phyloP scores from a whole-genome alignment of 2,797 vertebrate genomes.

The Chelonia mydas region DNA sequence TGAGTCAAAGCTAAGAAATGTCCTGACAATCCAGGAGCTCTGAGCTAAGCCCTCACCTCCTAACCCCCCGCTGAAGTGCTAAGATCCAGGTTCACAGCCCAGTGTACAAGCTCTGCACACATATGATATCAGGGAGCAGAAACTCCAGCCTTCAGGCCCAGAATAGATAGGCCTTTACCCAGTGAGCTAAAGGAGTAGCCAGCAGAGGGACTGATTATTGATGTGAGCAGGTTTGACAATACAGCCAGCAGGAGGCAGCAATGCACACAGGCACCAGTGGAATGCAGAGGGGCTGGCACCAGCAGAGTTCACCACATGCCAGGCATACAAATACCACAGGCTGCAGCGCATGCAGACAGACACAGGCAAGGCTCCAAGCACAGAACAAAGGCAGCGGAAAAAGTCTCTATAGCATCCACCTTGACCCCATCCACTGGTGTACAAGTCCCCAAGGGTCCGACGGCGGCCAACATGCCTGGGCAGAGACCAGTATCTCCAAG shows the following conservation, averaged over 20 bases:
- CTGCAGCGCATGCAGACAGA: conserved; percentile 70
- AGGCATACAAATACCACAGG: conserved; percentile 35
- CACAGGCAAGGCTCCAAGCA: conserved; percentile 44
- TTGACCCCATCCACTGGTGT: conserved; percentile 94
- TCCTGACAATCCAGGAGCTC: not conserved
- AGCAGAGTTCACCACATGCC: conserved; percentile 59
- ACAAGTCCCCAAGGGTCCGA: conserved; percentile 98
- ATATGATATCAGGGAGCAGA: not conserved
- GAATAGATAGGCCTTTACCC: not conserved
- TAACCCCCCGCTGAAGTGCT: not conserved
- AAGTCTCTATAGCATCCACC: conserved; percentile 88
- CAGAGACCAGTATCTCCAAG: conserved; percentile 97
- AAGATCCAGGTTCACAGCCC: not conserved
- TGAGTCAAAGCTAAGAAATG: not conserved
- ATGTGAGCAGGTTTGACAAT: not conserved
- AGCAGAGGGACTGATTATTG: not conserved
- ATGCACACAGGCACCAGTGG: not conserved
- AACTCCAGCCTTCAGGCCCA: not conserved
- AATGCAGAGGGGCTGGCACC: not conserved
- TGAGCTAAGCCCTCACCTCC: not conserved
- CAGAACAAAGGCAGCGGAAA: conserved; percentile 67
- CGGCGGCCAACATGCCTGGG: conserved; percentile 93
- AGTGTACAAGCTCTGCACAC: not conserved
- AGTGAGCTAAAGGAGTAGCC: not conserved
- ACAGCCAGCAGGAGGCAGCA: conserved; percentile 9